Base-by-base conservation (phyloP, 2,797 vertebrate species). In the Lithobates pipiens region DNA sequence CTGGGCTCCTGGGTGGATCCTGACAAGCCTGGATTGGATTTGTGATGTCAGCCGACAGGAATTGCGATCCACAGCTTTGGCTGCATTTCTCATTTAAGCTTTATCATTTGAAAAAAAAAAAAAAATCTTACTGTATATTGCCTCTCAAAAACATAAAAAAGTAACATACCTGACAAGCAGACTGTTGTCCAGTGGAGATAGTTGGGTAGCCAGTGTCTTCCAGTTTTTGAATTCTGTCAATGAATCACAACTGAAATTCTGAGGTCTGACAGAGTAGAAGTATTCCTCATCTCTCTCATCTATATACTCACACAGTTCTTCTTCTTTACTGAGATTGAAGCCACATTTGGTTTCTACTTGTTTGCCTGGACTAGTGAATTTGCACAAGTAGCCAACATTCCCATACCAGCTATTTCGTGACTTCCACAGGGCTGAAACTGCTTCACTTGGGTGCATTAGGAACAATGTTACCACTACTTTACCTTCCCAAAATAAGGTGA, bases 401-500 rank as follows among this genome's bases (percentile, higher is more conserved):
- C 86, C 84, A 3, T 84, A 67, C 9, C 88, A 88, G 77, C 88
- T 88, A 18, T 89, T 92, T 83, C 88, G 87, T 2, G 88, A 81
- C n/a, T 83, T 85, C 92, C 90, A 91, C 29, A 91, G 79, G 0
- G 89, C 90, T 0, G 83, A 88, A 0, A 72, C 85, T 0, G 84
- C 89, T 70, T 90, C 88, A 6, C 85, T 88, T 77, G 89, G 82
- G 44, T 88, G 88, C 1, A 91, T 83, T 23, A 91, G 83, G 67
- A 89, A 73, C 21, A 90, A 11, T 18, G 88, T 90, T 36, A 89
- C 81, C 1, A 68, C 69, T 10, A 80, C 78, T 0, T 0, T 36
- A 10, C 90, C 90, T 3, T 86, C 84, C 90, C 89, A 89, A 85
- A 91, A 89, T 16, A 89, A 71, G 21, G 85, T 89, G 71, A 91